Conservation (phyloP, 2,113 vertebrate species). For the Channa argus region DNA sequence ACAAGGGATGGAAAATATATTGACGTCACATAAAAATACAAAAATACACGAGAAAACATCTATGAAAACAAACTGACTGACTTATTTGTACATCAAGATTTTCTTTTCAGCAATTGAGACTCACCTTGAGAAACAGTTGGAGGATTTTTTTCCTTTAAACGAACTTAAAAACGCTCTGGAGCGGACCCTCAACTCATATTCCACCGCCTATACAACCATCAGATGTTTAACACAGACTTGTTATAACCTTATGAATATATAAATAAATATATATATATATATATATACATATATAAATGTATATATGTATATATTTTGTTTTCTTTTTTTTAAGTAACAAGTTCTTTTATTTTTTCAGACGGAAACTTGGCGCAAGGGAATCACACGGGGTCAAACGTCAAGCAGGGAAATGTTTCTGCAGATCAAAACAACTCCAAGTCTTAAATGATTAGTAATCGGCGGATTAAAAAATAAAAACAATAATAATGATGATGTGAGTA, state of each 20-base stretch:
- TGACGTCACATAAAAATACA: too few relatives aligned
- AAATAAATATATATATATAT: too few relatives aligned
- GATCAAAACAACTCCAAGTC: slow-evolving; percentile 26
- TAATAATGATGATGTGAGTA: slow-evolving; percentile 3
- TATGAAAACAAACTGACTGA: background rate
- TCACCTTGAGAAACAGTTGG: slow-evolving; percentile 74
- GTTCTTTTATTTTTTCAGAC: slow-evolving; percentile 41
- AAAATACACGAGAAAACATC: background rate
- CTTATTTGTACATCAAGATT: background rate
- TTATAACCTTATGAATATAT: too few relatives aligned
- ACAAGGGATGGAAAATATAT: background rate
- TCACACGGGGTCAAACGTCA: slow-evolving; percentile 29
- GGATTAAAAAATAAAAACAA: background rate
- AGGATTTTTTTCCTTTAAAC: slow-evolving; percentile 19
- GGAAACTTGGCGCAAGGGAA: slow-evolving; percentile 44
- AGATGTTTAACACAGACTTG: slow-evolving; percentile 2
- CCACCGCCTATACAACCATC: slow-evolving; percentile 30
- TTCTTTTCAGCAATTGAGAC: slow-evolving; percentile 14
- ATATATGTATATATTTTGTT: too few relatives aligned
- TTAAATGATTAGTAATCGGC: slow-evolving; percentile 4
- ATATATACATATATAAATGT: too few relatives aligned
- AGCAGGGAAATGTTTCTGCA: slow-evolving; percentile 8
- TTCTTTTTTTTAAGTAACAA: background rate
- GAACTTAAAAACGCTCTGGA: slow-evolving; percentile 43
- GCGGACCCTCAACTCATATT: slow-evolving; percentile 73